Percentiles rank a stretch among this genome's conserved stretches.
phyloP scores from a whole-genome alignment of 2,797 vertebrate genomes.

The Hypotaenidia okinawae region DNA sequence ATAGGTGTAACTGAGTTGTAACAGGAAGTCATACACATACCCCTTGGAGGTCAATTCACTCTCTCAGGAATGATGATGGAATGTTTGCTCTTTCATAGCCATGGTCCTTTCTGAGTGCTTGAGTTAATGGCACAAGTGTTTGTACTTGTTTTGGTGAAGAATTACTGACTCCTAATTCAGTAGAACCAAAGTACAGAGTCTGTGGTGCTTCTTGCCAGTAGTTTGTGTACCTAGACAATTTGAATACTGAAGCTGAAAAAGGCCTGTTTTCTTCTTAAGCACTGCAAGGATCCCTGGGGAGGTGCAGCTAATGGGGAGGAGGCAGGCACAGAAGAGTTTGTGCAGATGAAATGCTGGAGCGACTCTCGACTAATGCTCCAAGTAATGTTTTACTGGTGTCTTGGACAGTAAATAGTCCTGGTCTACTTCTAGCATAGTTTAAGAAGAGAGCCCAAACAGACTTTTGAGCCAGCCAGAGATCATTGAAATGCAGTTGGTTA shows the following conservation, averaged over 20 bases:
- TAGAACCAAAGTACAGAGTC: background rate
- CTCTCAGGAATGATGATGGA: background rate
- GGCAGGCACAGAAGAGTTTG: background rate
- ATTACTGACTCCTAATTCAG: background rate
- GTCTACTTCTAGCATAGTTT: background rate
- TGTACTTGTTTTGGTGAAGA: background rate
- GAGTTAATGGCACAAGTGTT: background rate
- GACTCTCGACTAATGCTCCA: background rate
- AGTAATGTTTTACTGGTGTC: background rate
- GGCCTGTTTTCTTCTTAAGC: background rate
- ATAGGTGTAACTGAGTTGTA: background rate
- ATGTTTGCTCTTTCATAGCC: background rate
- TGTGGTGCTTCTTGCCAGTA: background rate
- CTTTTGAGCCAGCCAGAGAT: background rate
- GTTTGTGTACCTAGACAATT: background rate
- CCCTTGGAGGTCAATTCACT: background rate
- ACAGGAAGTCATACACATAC: background rate
- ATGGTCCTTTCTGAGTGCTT: background rate
- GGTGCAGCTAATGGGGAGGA: background rate
- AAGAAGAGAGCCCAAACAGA: background rate
- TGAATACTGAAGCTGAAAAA: background rate
- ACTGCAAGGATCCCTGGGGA: background rate
- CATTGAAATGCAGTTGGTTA: background rate
- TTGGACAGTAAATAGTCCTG: background rate
- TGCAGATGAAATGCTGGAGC: background rate